Base-by-base conservation (phyloP, 2,888 invertebrate species). In the Iphiclides podalirius region DNA sequence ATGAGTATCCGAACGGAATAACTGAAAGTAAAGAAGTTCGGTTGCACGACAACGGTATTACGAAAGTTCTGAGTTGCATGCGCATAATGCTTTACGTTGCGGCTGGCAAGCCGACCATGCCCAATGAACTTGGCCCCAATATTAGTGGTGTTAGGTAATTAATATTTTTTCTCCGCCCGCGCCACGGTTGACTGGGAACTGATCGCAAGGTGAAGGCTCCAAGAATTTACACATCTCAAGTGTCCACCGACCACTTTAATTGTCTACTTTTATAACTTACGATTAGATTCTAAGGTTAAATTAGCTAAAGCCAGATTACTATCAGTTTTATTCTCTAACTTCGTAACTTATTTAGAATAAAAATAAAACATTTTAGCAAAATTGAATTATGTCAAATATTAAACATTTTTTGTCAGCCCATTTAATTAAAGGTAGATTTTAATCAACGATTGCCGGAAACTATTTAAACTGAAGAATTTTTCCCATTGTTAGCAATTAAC, bases 61-160 rank as follows among this genome's bases (percentile, higher is more conserved):
- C 55, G 46, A 54, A 52, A 53, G 44, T 43, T 40, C 28, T 47
- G 13, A 13, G 50, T 53, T 52, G 47, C 50, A 45, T 17, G 40
- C 31, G 12, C 44, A 36, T 44, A 35, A n/a, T 20, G 31, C 14
- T 44, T 35, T 34, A 47, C 47, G 33, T 40, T 40, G 44, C 28
- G 47, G 42, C 45, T 43, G 40, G 35, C 53, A 62, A 60, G 46
- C 59, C 56, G 53, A 64, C 57, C 63, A 57, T 56, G 54, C 61
- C 56, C 59, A 59, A 60, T 71, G 68, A 68, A 72, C 73, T 75
- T 75, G 75, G 66, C 75, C 71, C 52, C 59, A 63, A 64, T 74
- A 57, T 57, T 61, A 55, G 66, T 70, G 65, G 62, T 72, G 66
- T 68, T 66, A 66, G 64, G 54, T 47, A 54, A 59, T 63, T 63